Evolutionary conservation across 2,888 invertebrate genomes (phyloP).

Genomic region (Acronicta psi): DNA sequence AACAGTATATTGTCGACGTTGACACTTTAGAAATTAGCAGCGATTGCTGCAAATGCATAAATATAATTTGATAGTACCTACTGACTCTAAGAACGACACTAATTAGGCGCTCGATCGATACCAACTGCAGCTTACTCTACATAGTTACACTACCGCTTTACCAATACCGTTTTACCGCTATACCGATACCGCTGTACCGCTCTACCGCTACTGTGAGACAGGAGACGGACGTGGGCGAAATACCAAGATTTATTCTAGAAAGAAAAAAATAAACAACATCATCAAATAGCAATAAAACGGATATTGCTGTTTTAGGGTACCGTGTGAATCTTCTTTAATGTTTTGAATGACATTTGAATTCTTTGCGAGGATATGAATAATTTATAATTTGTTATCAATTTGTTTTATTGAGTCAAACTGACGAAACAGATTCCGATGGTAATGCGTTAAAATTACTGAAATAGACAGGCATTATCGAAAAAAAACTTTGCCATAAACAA

Average conservation of each 20-base stretch:
- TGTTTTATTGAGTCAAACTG: background rate
- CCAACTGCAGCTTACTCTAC: conserved; percentile 1
- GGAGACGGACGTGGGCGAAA: conserved; percentile 19
- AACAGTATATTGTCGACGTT: conserved; percentile 8
- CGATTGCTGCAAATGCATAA: no score
- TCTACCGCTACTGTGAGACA: conserved; percentile 1
- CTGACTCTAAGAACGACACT: conserved; percentile 5
- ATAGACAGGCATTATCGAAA: no score
- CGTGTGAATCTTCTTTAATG: conserved; percentile 3
- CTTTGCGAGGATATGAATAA: conserved; percentile 1
- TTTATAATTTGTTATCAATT: background rate
- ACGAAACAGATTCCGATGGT: no score
- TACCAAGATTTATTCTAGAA: conserved; percentile 35
- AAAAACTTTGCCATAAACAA: no score
- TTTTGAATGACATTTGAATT: conserved; percentile 10
- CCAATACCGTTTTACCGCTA: no score
- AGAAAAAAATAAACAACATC: conserved; percentile 45
- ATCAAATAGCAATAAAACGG: conserved; percentile 45
- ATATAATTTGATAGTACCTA: conserved; percentile 2
- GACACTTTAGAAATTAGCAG: no score
- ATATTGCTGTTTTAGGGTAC: conserved; percentile 42
- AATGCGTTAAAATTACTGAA: no score
- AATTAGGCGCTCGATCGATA: conserved; percentile 34
- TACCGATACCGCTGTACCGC: background rate
- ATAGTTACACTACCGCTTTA: background rate